These are phyloP conservation scores for Halocaridina rubra DNA, from an alignment of 2,888 invertebrate species.

Conservation along the genomic window DNA sequence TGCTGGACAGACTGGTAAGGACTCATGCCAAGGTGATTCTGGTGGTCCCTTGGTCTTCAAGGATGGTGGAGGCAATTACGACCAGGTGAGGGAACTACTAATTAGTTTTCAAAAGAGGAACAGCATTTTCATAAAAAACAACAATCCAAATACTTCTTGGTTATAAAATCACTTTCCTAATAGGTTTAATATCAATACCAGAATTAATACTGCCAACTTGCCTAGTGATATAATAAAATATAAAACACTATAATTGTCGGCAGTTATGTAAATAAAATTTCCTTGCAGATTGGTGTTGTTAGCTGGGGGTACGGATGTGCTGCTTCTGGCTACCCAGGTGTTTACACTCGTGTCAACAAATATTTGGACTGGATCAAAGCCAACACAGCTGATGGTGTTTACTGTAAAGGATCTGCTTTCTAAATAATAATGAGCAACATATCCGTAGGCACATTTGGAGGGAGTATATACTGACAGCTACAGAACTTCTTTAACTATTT, in stretches of 20 bases:
- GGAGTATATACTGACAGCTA: too few relatives aligned
- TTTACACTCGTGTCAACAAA: slow-evolving; percentile 33
- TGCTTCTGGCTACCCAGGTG: neutral
- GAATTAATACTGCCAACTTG: too few relatives aligned
- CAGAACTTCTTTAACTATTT: neutral
- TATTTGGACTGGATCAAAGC: slow-evolving; percentile 22
- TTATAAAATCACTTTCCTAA: too few relatives aligned
- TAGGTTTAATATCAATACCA: too few relatives aligned
- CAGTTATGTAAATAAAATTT: too few relatives aligned
- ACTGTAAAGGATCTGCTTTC: slow-evolving; percentile 2
- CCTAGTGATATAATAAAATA: too few relatives aligned
- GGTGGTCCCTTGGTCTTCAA: slow-evolving; percentile 39
- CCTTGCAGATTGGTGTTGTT: slow-evolving; percentile 46
- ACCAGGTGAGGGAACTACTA: slow-evolving; percentile 50
- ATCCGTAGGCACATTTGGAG: too few relatives aligned
- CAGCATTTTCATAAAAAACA: too few relatives aligned
- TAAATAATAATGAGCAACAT: neutral
- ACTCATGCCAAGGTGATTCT: slow-evolving; percentile 45
- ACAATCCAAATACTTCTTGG: too few relatives aligned
- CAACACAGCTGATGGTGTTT: slow-evolving; percentile 28
- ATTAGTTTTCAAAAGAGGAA: too few relatives aligned
- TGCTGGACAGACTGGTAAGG: slow-evolving; percentile 22
- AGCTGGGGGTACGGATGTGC: slow-evolving; percentile 27
- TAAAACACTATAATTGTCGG: too few relatives aligned
- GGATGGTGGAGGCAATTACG: slow-evolving; percentile 31